Conservation (phyloP, 2,888 invertebrate species). For the Sturmia bella region DNA sequence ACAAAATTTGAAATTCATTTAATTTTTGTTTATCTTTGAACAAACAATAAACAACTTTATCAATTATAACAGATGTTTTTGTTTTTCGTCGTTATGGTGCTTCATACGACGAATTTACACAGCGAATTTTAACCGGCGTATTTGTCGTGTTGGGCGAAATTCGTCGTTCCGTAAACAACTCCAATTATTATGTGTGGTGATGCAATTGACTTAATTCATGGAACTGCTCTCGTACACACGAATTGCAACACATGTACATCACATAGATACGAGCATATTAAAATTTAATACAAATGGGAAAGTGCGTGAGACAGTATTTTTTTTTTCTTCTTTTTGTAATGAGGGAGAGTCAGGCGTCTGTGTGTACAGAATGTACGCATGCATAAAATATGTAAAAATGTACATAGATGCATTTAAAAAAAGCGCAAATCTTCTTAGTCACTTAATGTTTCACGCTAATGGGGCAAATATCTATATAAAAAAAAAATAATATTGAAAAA, state of each 20-base stretch:
- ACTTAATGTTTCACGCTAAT: slow-evolving; percentile 46
- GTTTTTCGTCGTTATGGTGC: too few relatives aligned
- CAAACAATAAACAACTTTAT: too few relatives aligned
- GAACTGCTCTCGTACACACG: neutral
- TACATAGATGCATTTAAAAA: slow-evolving; percentile 24
- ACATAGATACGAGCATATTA: neutral
- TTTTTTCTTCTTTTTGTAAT: neutral
- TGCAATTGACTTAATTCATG: too few relatives aligned
- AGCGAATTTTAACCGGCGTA: too few relatives aligned
- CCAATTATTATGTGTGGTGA: too few relatives aligned
- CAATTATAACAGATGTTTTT: too few relatives aligned
- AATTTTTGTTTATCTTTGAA: too few relatives aligned
- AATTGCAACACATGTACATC: neutral
- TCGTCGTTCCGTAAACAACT: too few relatives aligned
- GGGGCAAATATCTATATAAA: slow-evolving; percentile 37
- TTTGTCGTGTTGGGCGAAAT: too few relatives aligned
- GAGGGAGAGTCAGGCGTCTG: neutral
- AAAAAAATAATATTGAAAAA: slow-evolving; percentile 15
- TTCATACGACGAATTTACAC: too few relatives aligned
- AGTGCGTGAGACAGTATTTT: slow-evolving; percentile 5
- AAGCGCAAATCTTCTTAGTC: slow-evolving; percentile 37
- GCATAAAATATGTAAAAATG: slow-evolving; percentile 22
- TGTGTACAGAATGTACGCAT: slow-evolving; percentile 10
- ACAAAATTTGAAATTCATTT: too few relatives aligned
- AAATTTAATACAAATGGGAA: slow-evolving; percentile 33